phyloP scores from a whole-genome alignment of 2,113 vertebrate species.

The Pomatorhinus ruficollis region DNA sequence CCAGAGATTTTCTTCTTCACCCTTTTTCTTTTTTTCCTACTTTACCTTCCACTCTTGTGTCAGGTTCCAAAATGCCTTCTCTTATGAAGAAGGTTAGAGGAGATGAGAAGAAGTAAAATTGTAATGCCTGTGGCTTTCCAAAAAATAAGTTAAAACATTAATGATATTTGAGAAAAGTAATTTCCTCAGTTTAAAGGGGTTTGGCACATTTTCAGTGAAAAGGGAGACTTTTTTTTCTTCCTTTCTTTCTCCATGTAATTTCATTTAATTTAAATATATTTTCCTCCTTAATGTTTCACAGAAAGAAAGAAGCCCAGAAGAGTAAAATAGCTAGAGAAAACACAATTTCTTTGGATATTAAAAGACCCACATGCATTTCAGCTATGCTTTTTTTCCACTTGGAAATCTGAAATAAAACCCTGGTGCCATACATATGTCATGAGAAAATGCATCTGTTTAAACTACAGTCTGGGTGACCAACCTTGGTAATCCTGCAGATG shows the following conservation, averaged over 20 bases:
- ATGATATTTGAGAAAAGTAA: constrained; percentile 17
- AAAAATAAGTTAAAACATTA: constrained; percentile 28
- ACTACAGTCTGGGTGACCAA: neutral
- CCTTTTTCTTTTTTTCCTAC: neutral
- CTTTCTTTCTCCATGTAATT: neutral
- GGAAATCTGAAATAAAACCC: neutral
- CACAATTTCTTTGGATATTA: neutral
- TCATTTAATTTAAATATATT: constrained; percentile 13
- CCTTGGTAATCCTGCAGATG: neutral
- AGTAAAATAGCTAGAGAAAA: neutral
- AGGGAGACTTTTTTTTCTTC: neutral
- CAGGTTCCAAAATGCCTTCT: neutral
- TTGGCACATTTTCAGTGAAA: constrained; percentile 14
- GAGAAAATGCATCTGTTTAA: neutral
- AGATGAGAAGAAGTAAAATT: neutral
- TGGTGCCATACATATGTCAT: fast-evolving
- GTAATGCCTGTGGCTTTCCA: neutral
- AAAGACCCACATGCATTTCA: neutral
- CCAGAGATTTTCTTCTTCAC: neutral
- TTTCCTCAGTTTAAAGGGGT: neutral
- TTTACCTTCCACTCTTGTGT: neutral
- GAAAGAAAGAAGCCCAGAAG: neutral
- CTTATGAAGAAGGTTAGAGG: neutral
- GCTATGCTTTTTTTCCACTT: neutral
- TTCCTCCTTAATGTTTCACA: neutral